phyloP scores from a whole-genome alignment of 2,888 invertebrate genomes.

The Caenorhabditis uteleia region DNA sequence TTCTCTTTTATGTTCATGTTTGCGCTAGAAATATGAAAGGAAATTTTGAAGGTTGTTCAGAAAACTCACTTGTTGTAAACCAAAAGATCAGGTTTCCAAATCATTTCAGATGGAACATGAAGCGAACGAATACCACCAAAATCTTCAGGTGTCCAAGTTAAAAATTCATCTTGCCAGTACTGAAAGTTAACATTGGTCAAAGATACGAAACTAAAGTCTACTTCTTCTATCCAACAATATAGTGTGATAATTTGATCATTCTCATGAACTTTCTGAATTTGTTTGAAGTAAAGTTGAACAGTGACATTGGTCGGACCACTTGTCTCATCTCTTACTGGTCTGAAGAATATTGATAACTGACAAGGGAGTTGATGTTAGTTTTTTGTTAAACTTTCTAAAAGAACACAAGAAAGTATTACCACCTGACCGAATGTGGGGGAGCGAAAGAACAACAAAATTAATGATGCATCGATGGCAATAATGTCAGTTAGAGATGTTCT shows the following conservation, averaged over 20 bases:
- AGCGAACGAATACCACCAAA: conserved; percentile 48
- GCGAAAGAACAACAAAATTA: no score
- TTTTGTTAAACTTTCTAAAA: no score
- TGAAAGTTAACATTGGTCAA: conserved; percentile 6
- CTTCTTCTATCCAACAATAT: conserved; percentile 68
- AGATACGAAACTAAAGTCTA: conserved; percentile 6
- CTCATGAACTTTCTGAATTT: conserved; percentile 67
- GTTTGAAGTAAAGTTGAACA: conserved; percentile 67
- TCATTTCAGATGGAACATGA: conserved; percentile 55
- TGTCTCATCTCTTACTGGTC: conserved; percentile 51
- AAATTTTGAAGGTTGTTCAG: neutral
- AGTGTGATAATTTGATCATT: conserved; percentile 67
- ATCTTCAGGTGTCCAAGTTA: conserved; percentile 54
- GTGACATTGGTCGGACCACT: conserved; percentile 65
- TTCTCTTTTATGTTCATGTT: conserved; percentile 69
- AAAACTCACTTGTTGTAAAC: conserved; percentile 65
- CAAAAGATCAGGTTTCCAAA: conserved; percentile 64
- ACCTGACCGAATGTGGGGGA: no score
- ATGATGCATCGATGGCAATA: no score
- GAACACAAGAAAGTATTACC: no score
- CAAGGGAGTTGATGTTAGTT: no score
- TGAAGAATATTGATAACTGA: conserved; percentile 8
- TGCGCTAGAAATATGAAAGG: conserved; percentile 51
- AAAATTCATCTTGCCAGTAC: conserved; percentile 59
- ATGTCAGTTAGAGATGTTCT: no score